phyloP scores from a whole-genome alignment of 2,888 invertebrate genomes.

The Hypolimnas misippus region DNA sequence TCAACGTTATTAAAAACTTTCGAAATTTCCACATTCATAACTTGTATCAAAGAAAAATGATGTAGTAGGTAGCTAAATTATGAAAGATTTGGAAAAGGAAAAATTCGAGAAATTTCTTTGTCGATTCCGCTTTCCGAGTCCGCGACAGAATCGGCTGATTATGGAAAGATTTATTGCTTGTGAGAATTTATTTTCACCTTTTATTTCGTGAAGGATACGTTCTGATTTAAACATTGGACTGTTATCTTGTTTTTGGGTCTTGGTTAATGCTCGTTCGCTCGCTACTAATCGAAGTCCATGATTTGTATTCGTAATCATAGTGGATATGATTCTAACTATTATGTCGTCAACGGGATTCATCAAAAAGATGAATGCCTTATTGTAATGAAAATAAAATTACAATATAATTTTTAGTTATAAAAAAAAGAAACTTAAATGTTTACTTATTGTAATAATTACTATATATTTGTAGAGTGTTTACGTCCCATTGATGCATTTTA shows the following conservation, averaged over 20 bases:
- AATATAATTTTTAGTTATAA: too few relatives aligned
- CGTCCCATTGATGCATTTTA: too few relatives aligned
- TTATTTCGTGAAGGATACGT: neutral
- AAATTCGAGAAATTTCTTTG: constrained; percentile 7
- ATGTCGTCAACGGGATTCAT: too few relatives aligned
- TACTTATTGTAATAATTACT: too few relatives aligned
- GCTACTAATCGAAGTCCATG: too few relatives aligned
- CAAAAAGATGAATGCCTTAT: too few relatives aligned
- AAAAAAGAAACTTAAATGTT: too few relatives aligned
- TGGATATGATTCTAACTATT: too few relatives aligned
- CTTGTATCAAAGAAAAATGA: constrained; percentile 2
- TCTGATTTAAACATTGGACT: neutral
- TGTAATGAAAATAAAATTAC: too few relatives aligned
- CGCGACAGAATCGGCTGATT: constrained; percentile 5
- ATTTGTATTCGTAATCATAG: too few relatives aligned
- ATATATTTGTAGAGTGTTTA: too few relatives aligned
- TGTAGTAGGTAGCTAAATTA: neutral
- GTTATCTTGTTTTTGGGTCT: neutral
- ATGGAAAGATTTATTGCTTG: constrained; percentile 9
- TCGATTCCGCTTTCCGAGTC: neutral
- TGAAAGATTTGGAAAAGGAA: constrained; percentile 6
- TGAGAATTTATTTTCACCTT: neutral
- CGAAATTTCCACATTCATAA: constrained; percentile 3
- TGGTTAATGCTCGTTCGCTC: too few relatives aligned
- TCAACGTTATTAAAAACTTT: constrained; percentile 8